Evolutionary conservation across 1,140 invertebrate genomes (phyloP).

Genomic region (Papilio dardanus): DNA sequence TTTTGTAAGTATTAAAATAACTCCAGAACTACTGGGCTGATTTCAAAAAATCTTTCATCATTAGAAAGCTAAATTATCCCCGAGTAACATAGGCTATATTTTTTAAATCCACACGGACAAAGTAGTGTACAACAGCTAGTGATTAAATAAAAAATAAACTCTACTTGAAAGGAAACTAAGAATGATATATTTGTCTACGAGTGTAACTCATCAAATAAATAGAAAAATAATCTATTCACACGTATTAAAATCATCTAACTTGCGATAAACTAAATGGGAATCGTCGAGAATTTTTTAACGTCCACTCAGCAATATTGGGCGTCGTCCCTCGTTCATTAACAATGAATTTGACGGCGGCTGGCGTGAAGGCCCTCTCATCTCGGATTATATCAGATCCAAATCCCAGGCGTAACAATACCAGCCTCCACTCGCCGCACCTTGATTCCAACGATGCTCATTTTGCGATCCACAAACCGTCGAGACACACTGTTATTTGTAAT

Average conservation of each 20-base stretch:
- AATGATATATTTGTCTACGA: not conserved
- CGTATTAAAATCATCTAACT: not conserved
- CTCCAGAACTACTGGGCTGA: too few relatives aligned
- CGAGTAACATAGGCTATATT: too few relatives aligned
- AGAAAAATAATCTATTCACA: not conserved
- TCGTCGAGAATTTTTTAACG: conserved; percentile 28
- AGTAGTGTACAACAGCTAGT: too few relatives aligned
- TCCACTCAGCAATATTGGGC: conserved; percentile 44
- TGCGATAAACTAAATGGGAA: conserved; percentile 5
- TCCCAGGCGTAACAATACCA: conserved; percentile 62
- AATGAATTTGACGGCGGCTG: conserved; percentile 58
- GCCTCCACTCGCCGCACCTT: conserved; percentile 55
- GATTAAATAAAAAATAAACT: too few relatives aligned
- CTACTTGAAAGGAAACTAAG: too few relatives aligned
- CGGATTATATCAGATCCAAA: conserved; percentile 72
- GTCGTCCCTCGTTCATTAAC: conserved; percentile 66
- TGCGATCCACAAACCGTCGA: conserved; percentile 55
- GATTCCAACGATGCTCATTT: conserved; percentile 57
- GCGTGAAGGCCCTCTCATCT: conserved; percentile 58
- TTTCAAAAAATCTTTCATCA: too few relatives aligned
- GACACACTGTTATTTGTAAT: conserved; percentile 47
- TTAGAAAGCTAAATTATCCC: too few relatives aligned
- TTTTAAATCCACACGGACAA: too few relatives aligned
- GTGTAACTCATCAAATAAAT: not conserved
- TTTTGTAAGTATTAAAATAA: too few relatives aligned